A percentile compares a stretch with the other conserved stretches of the same genome.
Evolutionary conservation across 2,888 invertebrate genomes (phyloP).

Genomic region (Drosophila kambysellisi): DNA sequence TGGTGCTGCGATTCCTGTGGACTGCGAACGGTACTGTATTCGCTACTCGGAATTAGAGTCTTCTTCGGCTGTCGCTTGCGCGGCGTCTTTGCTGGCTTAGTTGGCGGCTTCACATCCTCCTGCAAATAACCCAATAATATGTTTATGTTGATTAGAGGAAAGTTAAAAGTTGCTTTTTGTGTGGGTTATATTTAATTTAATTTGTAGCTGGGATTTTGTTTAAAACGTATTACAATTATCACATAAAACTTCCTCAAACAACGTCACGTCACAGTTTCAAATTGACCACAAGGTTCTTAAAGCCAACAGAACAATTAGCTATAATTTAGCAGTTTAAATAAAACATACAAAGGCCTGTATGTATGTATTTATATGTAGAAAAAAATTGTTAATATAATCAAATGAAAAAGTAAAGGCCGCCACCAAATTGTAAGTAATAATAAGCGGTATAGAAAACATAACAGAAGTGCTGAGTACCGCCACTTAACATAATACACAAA

Average conservation of each 20-base stretch:
- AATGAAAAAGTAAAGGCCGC: slow-evolving; percentile 29
- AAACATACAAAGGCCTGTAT: slow-evolving; percentile 14
- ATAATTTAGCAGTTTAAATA: slow-evolving; percentile 22
- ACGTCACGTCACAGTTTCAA: slow-evolving; percentile 84
- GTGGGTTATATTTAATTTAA: slow-evolving; percentile 10
- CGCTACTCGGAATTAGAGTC: slow-evolving; percentile 80
- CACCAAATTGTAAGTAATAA: slow-evolving; percentile 27
- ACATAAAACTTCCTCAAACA: slow-evolving; percentile 74
- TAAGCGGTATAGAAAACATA: slow-evolving; percentile 12
- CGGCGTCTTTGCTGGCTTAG: slow-evolving; percentile 83
- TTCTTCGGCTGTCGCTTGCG: slow-evolving; percentile 84
- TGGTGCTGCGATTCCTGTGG: slow-evolving; percentile 79
- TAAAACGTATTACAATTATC: slow-evolving; percentile 33
- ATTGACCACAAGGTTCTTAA: slow-evolving; percentile 65
- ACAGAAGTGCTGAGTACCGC: slow-evolving; percentile 19
- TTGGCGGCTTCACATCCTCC: slow-evolving; percentile 81
- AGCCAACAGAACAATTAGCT: slow-evolving; percentile 37
- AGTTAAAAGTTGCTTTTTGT: slow-evolving; percentile 15
- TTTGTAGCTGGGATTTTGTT: slow-evolving; percentile 27
- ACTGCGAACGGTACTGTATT: slow-evolving; percentile 79
- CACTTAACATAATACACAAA: slow-evolving; percentile 27
- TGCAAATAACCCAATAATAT: slow-evolving; percentile 55
- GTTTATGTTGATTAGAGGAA: slow-evolving; percentile 27
- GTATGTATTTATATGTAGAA: slow-evolving; percentile 40
- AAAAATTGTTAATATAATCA: slow-evolving; percentile 23